Percentiles rank a stretch among this genome's conserved stretches.
phyloP scores from a whole-genome alignment of 2,888 invertebrate genomes.

The Coenonympha arcania region DNA sequence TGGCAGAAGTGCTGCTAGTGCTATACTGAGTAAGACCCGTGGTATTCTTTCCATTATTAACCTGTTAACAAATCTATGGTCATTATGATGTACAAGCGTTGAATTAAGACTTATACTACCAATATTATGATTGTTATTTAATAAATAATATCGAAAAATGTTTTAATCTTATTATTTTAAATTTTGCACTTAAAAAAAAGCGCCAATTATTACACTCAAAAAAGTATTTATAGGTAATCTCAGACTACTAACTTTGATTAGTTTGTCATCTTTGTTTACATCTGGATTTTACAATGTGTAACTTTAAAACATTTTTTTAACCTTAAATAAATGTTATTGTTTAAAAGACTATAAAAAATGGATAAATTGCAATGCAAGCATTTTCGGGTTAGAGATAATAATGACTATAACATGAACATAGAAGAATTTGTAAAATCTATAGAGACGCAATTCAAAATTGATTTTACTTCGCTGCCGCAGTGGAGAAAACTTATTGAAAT shows the following conservation, averaged over 20 bases:
- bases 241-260: too few species aligned
- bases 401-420: slow-evolving; percentile 38
- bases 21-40: slow-evolving; percentile 63
- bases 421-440: slow-evolving; percentile 44
- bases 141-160: too few species aligned
- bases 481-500: slow-evolving; percentile 50
- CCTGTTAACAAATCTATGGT: slow-evolving; percentile 7
- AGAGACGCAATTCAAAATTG: slow-evolving; percentile 44
- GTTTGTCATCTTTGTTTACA: background rate
- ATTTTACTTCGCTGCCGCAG: slow-evolving; percentile 46
- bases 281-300: background rate
- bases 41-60: slow-evolving; percentile 62
- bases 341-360: slow-evolving; percentile 21
- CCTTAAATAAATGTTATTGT: background rate
- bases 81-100: too few species aligned
- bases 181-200: too few species aligned
- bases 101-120: too few species aligned
- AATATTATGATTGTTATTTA: too few species aligned
- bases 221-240: too few species aligned
- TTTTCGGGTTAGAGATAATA: slow-evolving; percentile 43
- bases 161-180: too few species aligned
- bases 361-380: slow-evolving; percentile 40
- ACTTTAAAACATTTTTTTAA: slow-evolving; percentile 1
- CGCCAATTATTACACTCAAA: too few species aligned
- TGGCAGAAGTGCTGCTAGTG: slow-evolving; percentile 59